Percentiles rank a stretch among this genome's conserved stretches.
These are phyloP conservation scores for Leptoteleia sp. DNA, from an alignment of 1,140 invertebrate species.

Conservation along the genomic window DNA sequence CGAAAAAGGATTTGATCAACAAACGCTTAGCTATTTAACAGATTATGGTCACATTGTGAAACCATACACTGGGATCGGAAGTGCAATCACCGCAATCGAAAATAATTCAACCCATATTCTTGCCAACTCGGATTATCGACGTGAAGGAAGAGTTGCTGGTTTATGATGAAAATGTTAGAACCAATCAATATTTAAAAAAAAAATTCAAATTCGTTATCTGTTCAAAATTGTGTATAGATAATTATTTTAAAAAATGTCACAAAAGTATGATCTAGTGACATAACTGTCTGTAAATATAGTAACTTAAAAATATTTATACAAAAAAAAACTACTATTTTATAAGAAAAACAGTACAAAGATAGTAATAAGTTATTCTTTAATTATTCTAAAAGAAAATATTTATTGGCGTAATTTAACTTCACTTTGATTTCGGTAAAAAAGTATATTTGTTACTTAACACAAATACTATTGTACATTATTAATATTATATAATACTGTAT, in stretches of 20 bases:
- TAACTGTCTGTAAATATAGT: neutral
- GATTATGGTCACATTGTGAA: constrained; percentile 80
- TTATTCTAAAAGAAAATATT: too few species aligned
- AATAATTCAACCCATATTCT: constrained; percentile 74
- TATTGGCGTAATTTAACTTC: too few species aligned
- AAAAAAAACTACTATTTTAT: too few species aligned
- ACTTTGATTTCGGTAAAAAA: too few species aligned
- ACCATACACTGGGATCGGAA: constrained; percentile 79
- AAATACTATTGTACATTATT: too few species aligned
- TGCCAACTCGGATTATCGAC: constrained; percentile 83
- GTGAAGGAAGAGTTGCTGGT: constrained; percentile 79
- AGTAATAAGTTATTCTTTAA: too few species aligned
- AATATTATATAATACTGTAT: too few species aligned
- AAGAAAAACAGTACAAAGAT: too few species aligned
- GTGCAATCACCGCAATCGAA: constrained; percentile 82
- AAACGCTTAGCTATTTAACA: constrained; percentile 77
- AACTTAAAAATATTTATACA: constrained; percentile 3
- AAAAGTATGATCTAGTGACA: neutral
- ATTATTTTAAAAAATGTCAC: neutral
- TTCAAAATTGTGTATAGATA: neutral
- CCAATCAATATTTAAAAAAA: neutral
- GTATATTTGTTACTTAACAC: too few species aligned
- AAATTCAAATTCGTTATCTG: neutral
- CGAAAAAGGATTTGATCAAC: constrained; percentile 83
- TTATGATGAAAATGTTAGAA: constrained; percentile 55